Conservation (phyloP, 2,888 invertebrate species). For the Aleiodes leptofemur region DNA sequence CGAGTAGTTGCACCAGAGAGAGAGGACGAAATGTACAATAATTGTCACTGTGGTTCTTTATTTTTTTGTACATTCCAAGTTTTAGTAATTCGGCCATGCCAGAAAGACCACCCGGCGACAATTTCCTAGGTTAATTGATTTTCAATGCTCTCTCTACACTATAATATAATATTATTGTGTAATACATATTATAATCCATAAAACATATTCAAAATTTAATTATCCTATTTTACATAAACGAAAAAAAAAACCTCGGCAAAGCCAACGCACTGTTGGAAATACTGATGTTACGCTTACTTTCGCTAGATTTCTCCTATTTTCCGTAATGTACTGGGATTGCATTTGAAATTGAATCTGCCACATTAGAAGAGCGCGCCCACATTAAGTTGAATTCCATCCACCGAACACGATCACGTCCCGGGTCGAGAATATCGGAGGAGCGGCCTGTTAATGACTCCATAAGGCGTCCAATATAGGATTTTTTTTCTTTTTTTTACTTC, state of each 20-base stretch:
- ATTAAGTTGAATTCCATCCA: slow-evolving; percentile 19
- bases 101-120: slow-evolving; percentile 58
- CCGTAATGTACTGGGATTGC: slow-evolving; percentile 69
- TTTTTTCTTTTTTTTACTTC: background rate
- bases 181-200: background rate
- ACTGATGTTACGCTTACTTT: slow-evolving; percentile 66
- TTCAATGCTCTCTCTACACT: slow-evolving; percentile 31
- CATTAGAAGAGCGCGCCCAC: slow-evolving; percentile 49
- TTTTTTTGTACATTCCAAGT: slow-evolving; percentile 30
- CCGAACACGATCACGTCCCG: slow-evolving; percentile 54
- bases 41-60: slow-evolving; percentile 65
- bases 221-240: background rate
- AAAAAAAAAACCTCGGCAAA: slow-evolving; percentile 38
- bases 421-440: slow-evolving; percentile 55
- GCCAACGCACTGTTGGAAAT: slow-evolving; percentile 49
- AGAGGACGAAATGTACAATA: slow-evolving; percentile 53
- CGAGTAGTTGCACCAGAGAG: slow-evolving; percentile 36
- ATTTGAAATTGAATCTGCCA: slow-evolving; percentile 69
- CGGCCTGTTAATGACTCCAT: slow-evolving; percentile 53
- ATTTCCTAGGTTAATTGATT: slow-evolving; percentile 36
- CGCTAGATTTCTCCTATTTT: slow-evolving; percentile 73
- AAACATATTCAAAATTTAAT: background rate
- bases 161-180: background rate
- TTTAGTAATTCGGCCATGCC: slow-evolving; percentile 18
- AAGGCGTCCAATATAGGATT: slow-evolving; percentile 42